Evolutionary conservation across 2,888 invertebrate genomes (phyloP), one percentile per base, ranked within the genome.

Genomic region (Trichopoda pennipes): DNA sequence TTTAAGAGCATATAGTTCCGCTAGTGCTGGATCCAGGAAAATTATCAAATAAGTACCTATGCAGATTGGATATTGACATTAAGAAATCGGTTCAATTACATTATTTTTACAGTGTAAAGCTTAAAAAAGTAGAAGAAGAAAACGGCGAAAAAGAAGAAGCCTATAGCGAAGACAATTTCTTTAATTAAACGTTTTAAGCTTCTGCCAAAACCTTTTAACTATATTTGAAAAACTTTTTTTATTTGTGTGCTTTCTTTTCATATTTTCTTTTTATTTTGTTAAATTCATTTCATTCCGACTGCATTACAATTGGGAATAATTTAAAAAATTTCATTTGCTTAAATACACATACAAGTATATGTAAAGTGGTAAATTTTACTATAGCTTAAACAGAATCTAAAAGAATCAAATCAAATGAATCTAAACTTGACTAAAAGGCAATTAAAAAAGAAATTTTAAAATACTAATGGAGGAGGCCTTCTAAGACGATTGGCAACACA

Each of bases 321-420:
- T 69, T 69, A 60, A 76, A 63, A 61, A 68, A 32, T 68, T 49
- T 23, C 44, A 68, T 68, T 68, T 76, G n/a, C 60, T 61, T 68
- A 61, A 51, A 19, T 12, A 49, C 44, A 23, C 44, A 23, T 35
- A 16, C 61, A 63, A 19, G 53, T 51, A 58, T 53, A 53, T 68
- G 53, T 44, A 76, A 68, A 76, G 60, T 76, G 60, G 32, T 53
- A 58, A 69, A 76, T 23, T 44, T 56, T 35, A 38, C 38, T 61
- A 17, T 0, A 60, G 23, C 44, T 7, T 23, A 3, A 17, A 35
- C 74, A 61, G 56, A 38, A 7, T 56, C 7, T 66, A 49, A 75
- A 66, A 49, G 38, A 42, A 56, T 66, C n/a, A 23, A 58, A 19
- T 12, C 23, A 21, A 60, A 4, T 49, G 28, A 28, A 28, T 44